Conservation (phyloP, 2,888 invertebrate genomes). For the Trichogramma dendrolimi region DNA sequence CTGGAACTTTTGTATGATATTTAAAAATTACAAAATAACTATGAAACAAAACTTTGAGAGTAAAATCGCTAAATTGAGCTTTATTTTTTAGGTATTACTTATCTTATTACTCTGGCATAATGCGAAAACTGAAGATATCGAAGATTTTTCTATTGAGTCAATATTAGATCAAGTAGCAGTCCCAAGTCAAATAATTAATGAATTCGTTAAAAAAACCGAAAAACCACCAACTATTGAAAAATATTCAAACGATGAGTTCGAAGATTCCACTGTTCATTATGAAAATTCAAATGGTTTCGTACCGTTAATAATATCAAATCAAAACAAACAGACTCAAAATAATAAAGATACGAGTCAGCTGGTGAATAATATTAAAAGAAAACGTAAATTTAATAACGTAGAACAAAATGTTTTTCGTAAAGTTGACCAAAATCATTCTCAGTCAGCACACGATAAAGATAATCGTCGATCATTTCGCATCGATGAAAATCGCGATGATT, state of each 20-base stretch:
- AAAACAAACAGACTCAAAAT: conserved; percentile 8
- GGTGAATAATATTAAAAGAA: conserved; percentile 5
- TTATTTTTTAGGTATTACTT: conserved; percentile 40
- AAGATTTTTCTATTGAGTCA: conserved; percentile 31
- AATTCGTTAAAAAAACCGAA: conserved; percentile 21
- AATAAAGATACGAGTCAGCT: conserved; percentile 1
- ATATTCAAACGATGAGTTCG: conserved; percentile 9
- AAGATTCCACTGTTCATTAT: conserved; percentile 35
- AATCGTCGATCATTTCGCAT: conserved; percentile 43
- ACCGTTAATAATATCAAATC: conserved; percentile 36
- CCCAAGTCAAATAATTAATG: conserved; percentile 37
- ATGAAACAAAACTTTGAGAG: not conserved
- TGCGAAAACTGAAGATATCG: conserved; percentile 30
- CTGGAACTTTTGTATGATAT: not conserved
- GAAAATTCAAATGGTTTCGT: conserved; percentile 47
- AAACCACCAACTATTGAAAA: conserved; percentile 3
- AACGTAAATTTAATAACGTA: not conserved
- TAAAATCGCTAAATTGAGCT: not conserved
- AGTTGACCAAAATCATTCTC: too few relatives aligned
- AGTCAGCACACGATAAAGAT: conserved; percentile 6
- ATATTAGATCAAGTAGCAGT: conserved; percentile 43
- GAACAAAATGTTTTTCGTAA: conserved; percentile 1
- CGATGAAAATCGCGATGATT: conserved; percentile 39
- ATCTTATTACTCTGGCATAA: conserved; percentile 42
- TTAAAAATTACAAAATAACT: too few relatives aligned